Conservation (phyloP, 2,113 vertebrate genomes). For the Scopus umbretta region DNA sequence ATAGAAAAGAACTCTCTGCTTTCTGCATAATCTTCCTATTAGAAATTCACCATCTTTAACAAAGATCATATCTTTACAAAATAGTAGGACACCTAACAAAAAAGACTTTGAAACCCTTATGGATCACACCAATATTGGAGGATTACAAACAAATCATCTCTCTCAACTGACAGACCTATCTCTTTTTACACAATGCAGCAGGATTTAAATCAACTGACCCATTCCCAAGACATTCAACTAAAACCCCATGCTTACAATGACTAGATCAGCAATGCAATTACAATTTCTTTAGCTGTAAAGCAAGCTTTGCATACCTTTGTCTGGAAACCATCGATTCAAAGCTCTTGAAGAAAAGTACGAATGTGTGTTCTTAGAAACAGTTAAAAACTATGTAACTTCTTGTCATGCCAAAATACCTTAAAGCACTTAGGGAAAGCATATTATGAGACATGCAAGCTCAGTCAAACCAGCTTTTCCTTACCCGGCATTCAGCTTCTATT, state of each 20-base stretch:
- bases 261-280: background rate
- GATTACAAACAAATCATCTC: background rate
- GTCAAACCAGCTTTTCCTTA: conserved; percentile 58
- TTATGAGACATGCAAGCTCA: background rate
- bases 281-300: background rate
- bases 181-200: background rate
- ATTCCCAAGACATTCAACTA: background rate
- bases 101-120: background rate
- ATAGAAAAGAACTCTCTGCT: background rate
- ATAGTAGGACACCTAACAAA: background rate
- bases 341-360: background rate
- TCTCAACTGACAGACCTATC: background rate
- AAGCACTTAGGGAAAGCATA: background rate
- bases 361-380: background rate
- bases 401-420: background rate
- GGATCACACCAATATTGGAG: background rate
- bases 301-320: background rate
- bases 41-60: background rate
- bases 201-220: background rate
- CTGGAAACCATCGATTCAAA: background rate
- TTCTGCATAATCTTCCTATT: background rate
- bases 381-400: background rate
- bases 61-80: background rate
- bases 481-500: conserved; percentile 85
- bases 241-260: background rate